A percentile compares a stretch with the other conserved stretches of the same genome.
These are phyloP conservation scores for Gymnosoma rotundatum DNA, from an alignment of 2,888 invertebrate species.

Conservation along the genomic window DNA sequence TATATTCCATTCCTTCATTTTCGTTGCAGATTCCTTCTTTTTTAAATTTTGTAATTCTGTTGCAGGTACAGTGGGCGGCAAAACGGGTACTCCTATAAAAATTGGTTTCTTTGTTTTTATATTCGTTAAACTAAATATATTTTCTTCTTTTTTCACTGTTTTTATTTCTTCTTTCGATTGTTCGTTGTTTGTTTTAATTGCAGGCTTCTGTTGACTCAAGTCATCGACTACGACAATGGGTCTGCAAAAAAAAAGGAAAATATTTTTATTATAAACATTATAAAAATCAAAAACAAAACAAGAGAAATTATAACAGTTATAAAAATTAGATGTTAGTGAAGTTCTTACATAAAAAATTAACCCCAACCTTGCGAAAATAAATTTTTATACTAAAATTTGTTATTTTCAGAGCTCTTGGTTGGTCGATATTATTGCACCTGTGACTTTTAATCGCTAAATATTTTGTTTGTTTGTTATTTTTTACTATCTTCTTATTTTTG, in stretches of 20 bases:
- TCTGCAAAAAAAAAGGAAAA: slow-evolving; percentile 70
- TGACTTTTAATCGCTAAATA: slow-evolving; percentile 50
- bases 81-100: slow-evolving; percentile 73
- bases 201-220: slow-evolving; percentile 74
- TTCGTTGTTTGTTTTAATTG: slow-evolving; percentile 61
- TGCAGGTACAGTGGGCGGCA: slow-evolving; percentile 74
- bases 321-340: slow-evolving; percentile 35
- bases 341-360: slow-evolving; percentile 21
- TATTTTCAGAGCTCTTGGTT: neutral
- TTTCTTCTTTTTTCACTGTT: slow-evolving; percentile 29
- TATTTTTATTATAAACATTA: neutral
- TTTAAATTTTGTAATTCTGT: slow-evolving; percentile 67
- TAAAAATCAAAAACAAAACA: neutral
- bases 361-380: slow-evolving; percentile 61
- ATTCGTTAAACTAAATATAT: neutral
- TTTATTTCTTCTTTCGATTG: neutral
- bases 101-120: slow-evolving; percentile 72
- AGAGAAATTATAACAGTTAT: slow-evolving; percentile 20
- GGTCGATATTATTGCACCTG: slow-evolving; percentile 52
- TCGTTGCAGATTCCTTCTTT: slow-evolving; percentile 49
- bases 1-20: slow-evolving; percentile 47
- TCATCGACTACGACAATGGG: slow-evolving; percentile 80
- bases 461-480: slow-evolving; percentile 16
- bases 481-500: slow-evolving; percentile 32
- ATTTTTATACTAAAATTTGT: slow-evolving; percentile 46